Evolutionary conservation across 2,797 vertebrate genomes (phyloP), one percentile per base, ranked within the genome.

Genomic region (Myotis findleyi): DNA sequence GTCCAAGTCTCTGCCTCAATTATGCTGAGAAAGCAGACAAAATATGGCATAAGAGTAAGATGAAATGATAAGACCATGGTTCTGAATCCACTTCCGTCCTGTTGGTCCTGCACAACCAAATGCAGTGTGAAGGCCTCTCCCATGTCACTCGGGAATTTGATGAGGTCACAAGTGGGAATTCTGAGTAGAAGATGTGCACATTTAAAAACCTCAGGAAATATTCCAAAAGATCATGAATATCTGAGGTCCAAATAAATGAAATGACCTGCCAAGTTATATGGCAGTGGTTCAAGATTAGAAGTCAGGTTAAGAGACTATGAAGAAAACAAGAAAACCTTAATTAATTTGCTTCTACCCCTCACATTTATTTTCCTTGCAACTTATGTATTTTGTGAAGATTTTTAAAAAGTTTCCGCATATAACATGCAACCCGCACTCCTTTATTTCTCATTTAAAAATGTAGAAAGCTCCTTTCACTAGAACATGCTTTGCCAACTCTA

Each of bases 391-490:
- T 82, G 55, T 89, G 75, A 44, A 77, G 59, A 41, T 21, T 91
- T 76, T 76, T 16, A 1, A 53, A 64, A 85, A 75, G 49, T 87
- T 79, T 92, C 47, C n/a, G 83, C 33, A 69, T 89, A 80, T 93
- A 64, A 89, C 38, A 79, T 91, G 77, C 87, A 51, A 76, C 72
- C 36, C 57, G 9, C 51, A 77, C 38, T 55, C 20, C 4, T 73
- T 93, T 87, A 86, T 84, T 85, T 71, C 33, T 75, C 21, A 21
- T 88, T 89, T 62, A n/a, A 89, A 93, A 84, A 80, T 68, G 33
- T 64, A 87, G 87, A 89, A 91, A 27, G 1, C 44, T 96, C 80
- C 64, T 89, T 91, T 91, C 89, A 95, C 87, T 75, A 87, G 71
- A 87, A 87, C 47, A 71, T 95, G 71, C 59, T 92, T 92, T 93